Conservation (phyloP, 2,888 invertebrate genomes). For the Saturnia japonica region DNA sequence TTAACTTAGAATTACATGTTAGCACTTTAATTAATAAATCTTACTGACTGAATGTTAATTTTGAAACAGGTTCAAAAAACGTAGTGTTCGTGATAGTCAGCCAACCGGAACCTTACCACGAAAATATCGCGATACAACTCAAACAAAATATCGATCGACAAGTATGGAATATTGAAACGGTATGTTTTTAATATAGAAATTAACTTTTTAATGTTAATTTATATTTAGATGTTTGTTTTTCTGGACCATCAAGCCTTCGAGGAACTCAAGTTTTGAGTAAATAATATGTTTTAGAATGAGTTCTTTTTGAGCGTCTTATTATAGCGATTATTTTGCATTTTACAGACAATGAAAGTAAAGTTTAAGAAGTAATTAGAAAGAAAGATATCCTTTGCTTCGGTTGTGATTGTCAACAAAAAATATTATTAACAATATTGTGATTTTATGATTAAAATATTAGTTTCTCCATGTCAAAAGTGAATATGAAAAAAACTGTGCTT, state of each 20-base stretch:
- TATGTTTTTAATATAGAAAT: constrained; percentile 37
- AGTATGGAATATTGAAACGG: constrained; percentile 67
- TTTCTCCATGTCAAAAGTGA: background rate
- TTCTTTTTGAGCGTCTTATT: background rate
- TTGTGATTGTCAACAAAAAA: background rate
- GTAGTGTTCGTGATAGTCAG: constrained; percentile 84
- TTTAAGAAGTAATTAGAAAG: background rate
- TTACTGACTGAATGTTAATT: background rate
- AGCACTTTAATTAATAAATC: background rate
- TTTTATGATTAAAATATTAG: background rate
- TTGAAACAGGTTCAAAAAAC: constrained; percentile 75
- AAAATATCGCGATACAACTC: constrained; percentile 81
- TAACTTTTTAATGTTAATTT: too few relatives aligned
- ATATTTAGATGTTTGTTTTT: too few relatives aligned
- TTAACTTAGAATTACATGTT: background rate
- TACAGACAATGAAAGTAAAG: background rate
- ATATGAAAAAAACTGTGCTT: background rate
- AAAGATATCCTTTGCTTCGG: background rate
- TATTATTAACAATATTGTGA: background rate
- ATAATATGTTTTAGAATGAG: background rate
- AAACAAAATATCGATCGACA: constrained; percentile 81
- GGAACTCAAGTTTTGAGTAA: background rate
- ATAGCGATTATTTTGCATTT: background rate
- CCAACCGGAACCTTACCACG: constrained; percentile 84
- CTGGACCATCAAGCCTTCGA: background rate